Evolutionary conservation across 2,113 vertebrate genomes (phyloP).

Genomic region (Limanda limanda): DNA sequence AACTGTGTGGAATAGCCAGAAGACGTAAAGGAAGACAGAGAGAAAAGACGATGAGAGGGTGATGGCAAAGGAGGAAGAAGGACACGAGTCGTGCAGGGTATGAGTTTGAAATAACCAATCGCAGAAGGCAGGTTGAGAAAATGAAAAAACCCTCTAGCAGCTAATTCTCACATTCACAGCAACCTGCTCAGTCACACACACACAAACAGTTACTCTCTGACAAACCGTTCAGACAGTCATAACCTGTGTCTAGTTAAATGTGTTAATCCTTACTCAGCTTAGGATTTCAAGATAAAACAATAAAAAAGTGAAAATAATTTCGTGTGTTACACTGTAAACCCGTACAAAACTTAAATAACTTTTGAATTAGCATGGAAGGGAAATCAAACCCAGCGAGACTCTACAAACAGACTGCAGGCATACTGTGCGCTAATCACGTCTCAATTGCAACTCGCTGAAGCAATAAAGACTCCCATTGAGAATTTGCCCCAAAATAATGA

Average conservation of each 20-base stretch:
- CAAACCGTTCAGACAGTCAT: no score
- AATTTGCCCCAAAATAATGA: conserved; percentile 62
- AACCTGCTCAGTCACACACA: conserved; percentile 18
- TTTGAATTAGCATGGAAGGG: conserved; percentile 63
- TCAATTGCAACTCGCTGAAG: conserved; percentile 68
- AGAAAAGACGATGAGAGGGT: neutral
- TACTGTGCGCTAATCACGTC: conserved; percentile 69
- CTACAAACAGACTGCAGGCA: conserved; percentile 75
- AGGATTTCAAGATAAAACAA: neutral
- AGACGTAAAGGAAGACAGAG: neutral
- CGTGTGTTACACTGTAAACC: neutral
- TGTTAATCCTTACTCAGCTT: neutral
- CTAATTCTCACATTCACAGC: conserved; percentile 41
- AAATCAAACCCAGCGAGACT: conserved; percentile 72
- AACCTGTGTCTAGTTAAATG: neutral
- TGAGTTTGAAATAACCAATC: neutral
- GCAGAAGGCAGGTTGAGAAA: neutral
- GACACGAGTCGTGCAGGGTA: neutral
- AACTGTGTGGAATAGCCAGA: no score
- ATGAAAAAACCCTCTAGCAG: conserved; percentile 28
- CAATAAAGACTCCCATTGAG: conserved; percentile 67
- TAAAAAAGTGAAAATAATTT: no score
- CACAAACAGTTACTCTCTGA: neutral
- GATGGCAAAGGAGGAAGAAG: neutral
- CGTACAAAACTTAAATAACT: conserved; percentile 66